A percentile compares a stretch with the other conserved stretches of the same genome.
Conservation (phyloP, 2,797 vertebrate genomes). For the Pterois miles region DNA sequence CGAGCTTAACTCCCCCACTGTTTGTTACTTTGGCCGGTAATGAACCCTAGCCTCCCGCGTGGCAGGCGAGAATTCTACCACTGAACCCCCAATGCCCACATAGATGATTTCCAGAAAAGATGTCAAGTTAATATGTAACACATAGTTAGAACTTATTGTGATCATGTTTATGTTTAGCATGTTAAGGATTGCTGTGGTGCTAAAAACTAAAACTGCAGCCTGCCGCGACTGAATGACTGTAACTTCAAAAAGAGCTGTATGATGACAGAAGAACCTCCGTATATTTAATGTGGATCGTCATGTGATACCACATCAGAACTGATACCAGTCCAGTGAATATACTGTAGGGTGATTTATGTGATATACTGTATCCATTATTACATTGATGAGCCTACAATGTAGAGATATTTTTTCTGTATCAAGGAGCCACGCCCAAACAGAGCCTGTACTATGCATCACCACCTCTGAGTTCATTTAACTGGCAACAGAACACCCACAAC, state of each 20-base stretch:
- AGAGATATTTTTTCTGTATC: not conserved
- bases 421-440: conserved; percentile 11
- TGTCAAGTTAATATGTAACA: too few relatives aligned
- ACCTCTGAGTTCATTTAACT: conserved; percentile 7
- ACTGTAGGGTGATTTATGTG: not conserved
- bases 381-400: not conserved
- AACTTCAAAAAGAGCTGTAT: too few relatives aligned
- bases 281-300: not conserved
- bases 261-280: not conserved
- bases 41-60: conserved; percentile 85
- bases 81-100: conserved; percentile 83
- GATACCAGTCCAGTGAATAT: too few relatives aligned
- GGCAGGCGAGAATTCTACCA: conserved; percentile 86
- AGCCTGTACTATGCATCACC: not conserved
- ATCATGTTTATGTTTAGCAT: not conserved
- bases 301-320: not conserved
- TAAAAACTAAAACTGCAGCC: not conserved
- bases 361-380: not conserved
- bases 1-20: too few relatives aligned
- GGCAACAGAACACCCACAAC: conserved; percentile 23
- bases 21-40: too few relatives aligned
- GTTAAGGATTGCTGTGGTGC: not conserved
- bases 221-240: not conserved
- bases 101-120: too few relatives aligned
- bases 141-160: too few relatives aligned